Base-by-base conservation (phyloP, 2,888 invertebrate species). In the Cheilosia scutellata region DNA sequence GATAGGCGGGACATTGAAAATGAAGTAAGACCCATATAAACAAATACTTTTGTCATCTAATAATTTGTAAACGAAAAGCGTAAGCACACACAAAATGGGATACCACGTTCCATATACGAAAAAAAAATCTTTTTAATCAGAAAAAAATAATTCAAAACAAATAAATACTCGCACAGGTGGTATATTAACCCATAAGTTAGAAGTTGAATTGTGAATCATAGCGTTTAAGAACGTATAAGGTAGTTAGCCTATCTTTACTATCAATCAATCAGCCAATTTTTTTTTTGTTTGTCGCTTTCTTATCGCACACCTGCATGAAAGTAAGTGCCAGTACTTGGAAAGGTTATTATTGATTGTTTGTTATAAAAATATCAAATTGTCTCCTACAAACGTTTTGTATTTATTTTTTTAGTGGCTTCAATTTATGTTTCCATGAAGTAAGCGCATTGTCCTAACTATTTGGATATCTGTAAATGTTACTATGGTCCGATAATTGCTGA, bases 271-370 rank as follows among this genome's bases (percentile, higher is more conserved):
- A 66, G 33, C 31, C 47, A 65, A 40, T 49, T 68, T 74, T 49
- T 68, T 74, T 68, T 60, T 68, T 49, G 33, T 51, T 33, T 63
- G 47, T 42, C 65, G 40, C 27, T 47, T 42, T 65, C 68, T 84
- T 84, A 84, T 84, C 83, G 75, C 75, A 75, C 83, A 84, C 83
- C 83, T 84, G 79, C 70, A 33, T 51, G 13, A 20, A 60, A 70
- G 68, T 74, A 60, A 68, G 11, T 80, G 16, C 27, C 25, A 55
- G 51, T 16, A 53, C 9, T 55, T 49, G 20, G 20, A 63, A 57
- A 25, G 2, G 13, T 25, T 55, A 25, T 44, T 47, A 63, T 29
- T 53, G 37, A 57, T 42, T 40, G 37, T 75, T 63, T 55, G 16
- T 47, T 57, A 62, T 66, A 47, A 47, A 63, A 47, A 44, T 42